Percentiles rank a stretch among this genome's conserved stretches.
These are phyloP conservation scores for Sceloporus tristichus DNA, from an alignment of 2,113 vertebrate genomes.

Conservation along the genomic window DNA sequence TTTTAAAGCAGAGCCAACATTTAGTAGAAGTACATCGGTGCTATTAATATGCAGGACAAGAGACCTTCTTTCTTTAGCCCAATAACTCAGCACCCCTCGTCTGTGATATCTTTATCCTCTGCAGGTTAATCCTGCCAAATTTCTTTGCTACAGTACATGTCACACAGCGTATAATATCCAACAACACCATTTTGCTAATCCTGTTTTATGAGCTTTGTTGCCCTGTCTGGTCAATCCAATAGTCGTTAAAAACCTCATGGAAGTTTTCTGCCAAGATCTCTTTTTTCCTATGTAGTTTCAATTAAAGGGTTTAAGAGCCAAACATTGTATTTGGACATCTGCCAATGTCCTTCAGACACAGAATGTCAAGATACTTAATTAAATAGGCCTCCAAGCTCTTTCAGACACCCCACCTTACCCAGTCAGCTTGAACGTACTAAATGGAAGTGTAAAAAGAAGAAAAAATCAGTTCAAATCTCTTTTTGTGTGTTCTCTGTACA, in stretches of 20 bases:
- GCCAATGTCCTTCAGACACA: slow-evolving; percentile 86
- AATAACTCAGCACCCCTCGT: slow-evolving; percentile 81
- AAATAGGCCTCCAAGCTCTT: slow-evolving; percentile 66
- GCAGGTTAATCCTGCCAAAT: slow-evolving; percentile 85
- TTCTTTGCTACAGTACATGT: slow-evolving; percentile 78
- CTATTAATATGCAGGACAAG: slow-evolving; percentile 61
- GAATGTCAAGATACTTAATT: slow-evolving; percentile 81
- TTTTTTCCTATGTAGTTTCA: slow-evolving; percentile 73
- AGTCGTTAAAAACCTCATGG: slow-evolving; percentile 70
- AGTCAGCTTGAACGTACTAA: slow-evolving; percentile 54
- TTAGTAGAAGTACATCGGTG: neutral
- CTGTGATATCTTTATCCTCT: slow-evolving; percentile 81
- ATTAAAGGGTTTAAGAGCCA: slow-evolving; percentile 82
- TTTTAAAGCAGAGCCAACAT: neutral
- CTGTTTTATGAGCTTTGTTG: slow-evolving; percentile 83
- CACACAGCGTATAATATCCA: slow-evolving; percentile 83
- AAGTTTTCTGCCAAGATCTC: slow-evolving; percentile 78
- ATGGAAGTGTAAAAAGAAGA: slow-evolving; percentile 50
- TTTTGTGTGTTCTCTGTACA: slow-evolving; percentile 43
- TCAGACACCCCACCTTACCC: slow-evolving; percentile 59
- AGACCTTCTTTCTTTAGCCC: slow-evolving; percentile 74
- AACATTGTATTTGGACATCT: slow-evolving; percentile 75
- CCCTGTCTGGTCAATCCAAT: slow-evolving; percentile 84
- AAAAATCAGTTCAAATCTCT: slow-evolving; percentile 52
- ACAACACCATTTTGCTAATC: slow-evolving; percentile 86